phyloP scores from a whole-genome alignment of 1,140 invertebrate genomes.

The Ceratosolen solmsi region DNA sequence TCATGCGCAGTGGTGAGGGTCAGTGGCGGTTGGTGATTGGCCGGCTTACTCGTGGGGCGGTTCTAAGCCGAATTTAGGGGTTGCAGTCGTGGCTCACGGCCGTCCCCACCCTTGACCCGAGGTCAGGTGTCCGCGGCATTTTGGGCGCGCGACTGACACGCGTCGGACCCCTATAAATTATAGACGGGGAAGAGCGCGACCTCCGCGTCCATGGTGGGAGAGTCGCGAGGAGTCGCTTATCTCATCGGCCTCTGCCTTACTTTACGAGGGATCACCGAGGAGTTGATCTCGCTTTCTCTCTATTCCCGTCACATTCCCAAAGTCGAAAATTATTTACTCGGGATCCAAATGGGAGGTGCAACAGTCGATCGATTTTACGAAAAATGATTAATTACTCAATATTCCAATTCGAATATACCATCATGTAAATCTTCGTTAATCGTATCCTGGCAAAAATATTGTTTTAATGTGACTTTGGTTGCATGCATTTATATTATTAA shows the following conservation, averaged over 20 bases:
- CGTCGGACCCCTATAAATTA: background rate
- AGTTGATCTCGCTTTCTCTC: background rate
- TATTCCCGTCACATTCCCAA: background rate
- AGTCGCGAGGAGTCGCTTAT: too few species aligned
- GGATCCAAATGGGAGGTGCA: too few species aligned
- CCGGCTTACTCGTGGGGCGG: constrained; percentile 64
- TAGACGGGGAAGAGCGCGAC: background rate
- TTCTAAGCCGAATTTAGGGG: constrained; percentile 73
- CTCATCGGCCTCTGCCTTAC: too few species aligned
- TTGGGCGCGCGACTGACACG: background rate
- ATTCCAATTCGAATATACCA: too few species aligned
- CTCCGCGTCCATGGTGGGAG: background rate
- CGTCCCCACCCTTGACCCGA: constrained; percentile 43
- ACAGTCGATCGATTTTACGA: too few species aligned
- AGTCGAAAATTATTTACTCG: too few species aligned
- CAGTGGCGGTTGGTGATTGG: constrained; percentile 67
- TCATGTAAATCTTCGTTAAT: too few species aligned
- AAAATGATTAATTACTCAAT: too few species aligned
- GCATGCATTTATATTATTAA: too few species aligned
- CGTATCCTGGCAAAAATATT: too few species aligned
- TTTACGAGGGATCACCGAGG: too few species aligned
- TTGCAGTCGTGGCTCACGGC: constrained; percentile 38
- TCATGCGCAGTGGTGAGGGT: constrained; percentile 67
- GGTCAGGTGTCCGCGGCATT: constrained; percentile 55
- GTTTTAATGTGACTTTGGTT: too few species aligned